These are phyloP conservation scores for Vultur gryphus DNA, from an alignment of 2,797 vertebrate species.

Conservation along the genomic window DNA sequence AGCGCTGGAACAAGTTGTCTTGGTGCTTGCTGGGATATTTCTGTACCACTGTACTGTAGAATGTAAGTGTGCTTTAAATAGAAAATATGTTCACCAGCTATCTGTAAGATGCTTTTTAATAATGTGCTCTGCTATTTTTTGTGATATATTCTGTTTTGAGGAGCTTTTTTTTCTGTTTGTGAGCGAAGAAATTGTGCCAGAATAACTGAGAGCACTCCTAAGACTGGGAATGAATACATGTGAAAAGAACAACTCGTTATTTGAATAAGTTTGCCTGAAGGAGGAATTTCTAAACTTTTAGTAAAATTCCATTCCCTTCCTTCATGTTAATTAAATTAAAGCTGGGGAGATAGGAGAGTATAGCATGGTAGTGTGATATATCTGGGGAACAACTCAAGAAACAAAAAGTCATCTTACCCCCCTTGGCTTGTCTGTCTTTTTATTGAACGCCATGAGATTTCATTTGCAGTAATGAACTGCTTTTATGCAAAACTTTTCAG, in stretches of 20 bases:
- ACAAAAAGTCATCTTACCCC: not conserved
- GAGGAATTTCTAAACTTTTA: constrained; percentile 27
- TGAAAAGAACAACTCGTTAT: not conserved
- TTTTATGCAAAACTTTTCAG: constrained; percentile 8
- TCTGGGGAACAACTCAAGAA: not conserved
- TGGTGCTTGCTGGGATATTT: not conserved
- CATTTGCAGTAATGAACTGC: not conserved
- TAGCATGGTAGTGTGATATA: not conserved
- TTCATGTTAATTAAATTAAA: constrained; percentile 27
- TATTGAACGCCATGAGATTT: not conserved
- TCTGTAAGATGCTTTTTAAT: not conserved
- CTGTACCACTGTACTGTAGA: not conserved
- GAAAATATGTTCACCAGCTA: not conserved
- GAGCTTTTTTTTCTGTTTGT: not conserved
- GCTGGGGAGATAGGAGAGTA: not conserved
- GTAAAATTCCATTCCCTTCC: constrained; percentile 10
- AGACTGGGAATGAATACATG: not conserved
- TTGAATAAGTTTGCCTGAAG: constrained; percentile 32
- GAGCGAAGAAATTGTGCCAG: not conserved
- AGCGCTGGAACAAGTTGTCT: not conserved
- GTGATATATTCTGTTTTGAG: not conserved
- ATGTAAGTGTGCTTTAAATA: not conserved
- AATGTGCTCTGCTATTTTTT: not conserved
- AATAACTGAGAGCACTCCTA: not conserved
- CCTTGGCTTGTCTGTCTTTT: not conserved